Base-by-base conservation (phyloP, 2,113 vertebrate genomes). In the Oenanthe melanoleuca region DNA sequence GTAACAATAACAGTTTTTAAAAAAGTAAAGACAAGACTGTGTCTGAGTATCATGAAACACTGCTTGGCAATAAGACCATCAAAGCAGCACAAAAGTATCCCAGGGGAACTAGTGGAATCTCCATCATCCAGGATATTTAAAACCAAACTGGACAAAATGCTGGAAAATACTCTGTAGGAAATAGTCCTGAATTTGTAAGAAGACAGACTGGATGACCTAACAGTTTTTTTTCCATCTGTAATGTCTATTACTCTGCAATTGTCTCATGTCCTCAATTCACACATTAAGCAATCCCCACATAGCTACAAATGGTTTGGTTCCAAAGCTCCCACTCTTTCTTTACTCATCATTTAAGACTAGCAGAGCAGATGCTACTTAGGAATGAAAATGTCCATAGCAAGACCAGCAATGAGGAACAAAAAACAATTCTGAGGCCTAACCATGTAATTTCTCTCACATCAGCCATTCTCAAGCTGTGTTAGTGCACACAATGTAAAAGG, bases 201-300 rank as follows among this genome's bases (percentile, higher is more conserved):
- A 95, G 96, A 91, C 78, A 95, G 78, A 92, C 80, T 84, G 65
- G 80, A 94, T 89, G 92, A 96, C 53, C 89, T 89, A 92, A 87
- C 16, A 75, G 78, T 84, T 84, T 95, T 92, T 92, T 91, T 92
- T 84, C 89, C 93, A 94, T 89, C 84, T 95, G 92, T 85, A 94
- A 91, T 7, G 2, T 78, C 84, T 71, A 81, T 96, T 96, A 96
- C 11, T 93, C 49, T 79, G 73, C 71, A 94, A 92, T 71, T 67
- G 84, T 84, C 70, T 96, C 83, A 73, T 60, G 87, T 89, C 89
- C 73, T 95, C 89, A 91, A 25, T 93, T 78, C 87, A 95, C 93
- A 87, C 65, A 79, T 92, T 81, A 89, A 87, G 57, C 52, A 91
- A 79, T 75, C 61, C 57, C 53, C 65, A 74, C 49, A 64, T 14